phyloP scores from a whole-genome alignment of 2,888 invertebrate genomes.

The Melipona beecheii region DNA sequence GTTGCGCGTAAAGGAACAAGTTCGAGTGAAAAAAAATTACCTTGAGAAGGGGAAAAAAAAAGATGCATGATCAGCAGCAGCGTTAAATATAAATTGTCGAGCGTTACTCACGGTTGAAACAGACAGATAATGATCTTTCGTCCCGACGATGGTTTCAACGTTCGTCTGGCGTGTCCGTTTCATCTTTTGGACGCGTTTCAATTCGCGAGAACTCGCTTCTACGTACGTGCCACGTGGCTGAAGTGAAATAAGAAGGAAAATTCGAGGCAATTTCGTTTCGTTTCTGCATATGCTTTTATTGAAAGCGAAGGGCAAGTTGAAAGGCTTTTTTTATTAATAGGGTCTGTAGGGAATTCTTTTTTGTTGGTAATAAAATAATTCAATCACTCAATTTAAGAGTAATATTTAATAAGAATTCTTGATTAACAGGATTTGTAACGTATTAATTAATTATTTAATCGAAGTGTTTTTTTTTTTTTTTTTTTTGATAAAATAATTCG shows the following conservation, averaged over 20 bases:
- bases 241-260: slow-evolving; percentile 35
- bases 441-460: no score
- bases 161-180: slow-evolving; percentile 22
- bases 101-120: neutral
- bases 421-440: no score
- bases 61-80: neutral
- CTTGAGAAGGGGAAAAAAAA: neutral
- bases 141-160: slow-evolving; percentile 11
- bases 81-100: neutral
- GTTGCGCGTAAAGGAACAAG: neutral
- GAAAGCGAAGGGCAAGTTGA: neutral
- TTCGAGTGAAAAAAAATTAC: neutral
- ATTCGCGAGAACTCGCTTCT: neutral
- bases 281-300: neutral
- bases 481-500: no score
- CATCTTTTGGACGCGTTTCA: slow-evolving; percentile 40
- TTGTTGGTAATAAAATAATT: no score
- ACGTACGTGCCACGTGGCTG: neutral
- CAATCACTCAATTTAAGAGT: no score
- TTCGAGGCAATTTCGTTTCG: neutral
- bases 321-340: neutral
- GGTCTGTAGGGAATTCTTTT: no score
- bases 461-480: no score
- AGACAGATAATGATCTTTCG: neutral
- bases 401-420: no score